phyloP scores from a whole-genome alignment of 2,113 vertebrate genomes.

The Tringa solitaria region DNA sequence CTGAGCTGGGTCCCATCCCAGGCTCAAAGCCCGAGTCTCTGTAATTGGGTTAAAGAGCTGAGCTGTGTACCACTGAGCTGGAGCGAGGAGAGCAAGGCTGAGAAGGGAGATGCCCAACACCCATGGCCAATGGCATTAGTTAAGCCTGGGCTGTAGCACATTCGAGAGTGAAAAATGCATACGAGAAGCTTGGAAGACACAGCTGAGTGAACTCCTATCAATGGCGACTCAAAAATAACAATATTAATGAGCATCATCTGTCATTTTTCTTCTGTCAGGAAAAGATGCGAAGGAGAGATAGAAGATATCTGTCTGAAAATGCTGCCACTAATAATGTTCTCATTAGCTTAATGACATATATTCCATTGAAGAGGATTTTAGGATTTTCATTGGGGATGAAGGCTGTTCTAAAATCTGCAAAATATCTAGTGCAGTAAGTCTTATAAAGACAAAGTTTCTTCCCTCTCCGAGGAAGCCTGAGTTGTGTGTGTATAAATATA shows the following conservation, averaged over 20 bases:
- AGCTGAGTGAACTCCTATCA: neutral
- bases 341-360: neutral
- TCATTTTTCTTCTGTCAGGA: neutral
- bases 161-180: neutral
- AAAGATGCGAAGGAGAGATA: neutral
- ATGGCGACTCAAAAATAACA: neutral
- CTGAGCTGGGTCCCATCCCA: neutral
- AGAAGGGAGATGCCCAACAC: neutral
- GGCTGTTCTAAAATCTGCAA: neutral
- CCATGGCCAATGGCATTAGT: neutral
- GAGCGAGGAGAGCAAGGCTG: neutral
- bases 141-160: neutral
- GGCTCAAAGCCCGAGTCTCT: neutral
- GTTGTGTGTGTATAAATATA: neutral
- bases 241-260: neutral
- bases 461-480: neutral
- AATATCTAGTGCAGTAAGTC: neutral
- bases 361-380: neutral
- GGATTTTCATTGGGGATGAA: neutral
- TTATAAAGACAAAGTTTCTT: neutral
- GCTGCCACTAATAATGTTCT: neutral
- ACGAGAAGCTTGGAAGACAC: neutral
- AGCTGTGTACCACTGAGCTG: neutral
- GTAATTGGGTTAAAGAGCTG: neutral
- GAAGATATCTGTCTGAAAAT: neutral